A percentile compares a stretch with the other conserved stretches of the same genome.
Conservation (phyloP, 2,113 vertebrate genomes). For the Nestor notabilis region DNA sequence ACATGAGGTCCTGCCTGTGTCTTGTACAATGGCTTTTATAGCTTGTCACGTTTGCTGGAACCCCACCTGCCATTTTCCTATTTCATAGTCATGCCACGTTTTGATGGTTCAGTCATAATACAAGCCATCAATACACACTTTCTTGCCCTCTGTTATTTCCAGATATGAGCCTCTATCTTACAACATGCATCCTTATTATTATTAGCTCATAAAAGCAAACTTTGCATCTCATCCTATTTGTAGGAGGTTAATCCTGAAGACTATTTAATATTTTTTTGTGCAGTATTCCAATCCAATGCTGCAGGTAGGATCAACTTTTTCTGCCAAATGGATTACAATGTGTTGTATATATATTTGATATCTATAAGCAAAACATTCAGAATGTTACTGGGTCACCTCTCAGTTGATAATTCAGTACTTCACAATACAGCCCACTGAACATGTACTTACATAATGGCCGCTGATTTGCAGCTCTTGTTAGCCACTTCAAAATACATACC, state of each 20-base stretch:
- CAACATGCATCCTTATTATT: background rate
- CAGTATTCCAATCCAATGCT: background rate
- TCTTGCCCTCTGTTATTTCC: background rate
- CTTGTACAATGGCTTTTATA: background rate
- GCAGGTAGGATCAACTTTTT: background rate
- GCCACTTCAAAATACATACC: background rate
- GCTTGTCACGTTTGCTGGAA: background rate
- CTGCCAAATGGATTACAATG: background rate
- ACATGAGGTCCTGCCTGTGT: background rate
- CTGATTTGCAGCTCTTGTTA: background rate
- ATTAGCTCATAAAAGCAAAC: background rate
- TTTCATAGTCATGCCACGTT: background rate
- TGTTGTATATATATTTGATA: background rate
- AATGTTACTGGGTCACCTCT: background rate
- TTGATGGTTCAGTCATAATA: background rate
- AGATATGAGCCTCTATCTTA: background rate
- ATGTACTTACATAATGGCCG: background rate
- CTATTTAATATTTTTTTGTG: background rate
- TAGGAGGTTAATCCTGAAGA: background rate
- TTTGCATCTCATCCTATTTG: background rate
- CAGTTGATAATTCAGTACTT: background rate
- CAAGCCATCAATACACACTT: background rate
- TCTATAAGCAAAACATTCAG: background rate
- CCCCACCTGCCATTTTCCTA: background rate
- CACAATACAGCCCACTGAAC: background rate